phyloP scores from a whole-genome alignment of 1,140 invertebrate species.

The Caenorhabditis briggsae region DNA sequence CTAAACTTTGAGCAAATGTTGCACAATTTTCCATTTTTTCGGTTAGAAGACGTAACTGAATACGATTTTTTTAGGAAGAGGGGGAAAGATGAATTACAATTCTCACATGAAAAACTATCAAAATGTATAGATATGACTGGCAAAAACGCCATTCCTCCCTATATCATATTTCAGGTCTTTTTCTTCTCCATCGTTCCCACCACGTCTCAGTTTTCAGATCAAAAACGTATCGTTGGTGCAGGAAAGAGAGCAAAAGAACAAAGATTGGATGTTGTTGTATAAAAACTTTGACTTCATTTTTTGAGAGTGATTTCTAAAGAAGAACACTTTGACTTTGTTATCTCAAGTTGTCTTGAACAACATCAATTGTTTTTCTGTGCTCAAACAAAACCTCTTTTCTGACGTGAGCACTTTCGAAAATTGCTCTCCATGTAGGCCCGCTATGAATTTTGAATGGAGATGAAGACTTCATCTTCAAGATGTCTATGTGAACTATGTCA shows the following conservation, averaged over 20 bases:
- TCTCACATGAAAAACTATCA: slow-evolving; percentile 22
- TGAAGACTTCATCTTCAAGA: not conserved
- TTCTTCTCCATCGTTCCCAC: slow-evolving; percentile 14
- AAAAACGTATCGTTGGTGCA: slow-evolving; percentile 4
- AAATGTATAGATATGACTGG: slow-evolving; percentile 40
- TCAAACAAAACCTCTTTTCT: not conserved
- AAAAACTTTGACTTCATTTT: too few species aligned
- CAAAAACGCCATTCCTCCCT: not conserved
- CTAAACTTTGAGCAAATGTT: not conserved
- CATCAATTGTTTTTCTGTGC: not conserved
- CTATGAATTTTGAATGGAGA: slow-evolving; percentile 35
- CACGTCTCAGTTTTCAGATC: slow-evolving; percentile 48
- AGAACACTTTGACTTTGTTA: not conserved
- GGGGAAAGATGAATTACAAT: slow-evolving; percentile 43
- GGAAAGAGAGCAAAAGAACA: slow-evolving; percentile 30
- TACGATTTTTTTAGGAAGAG: not conserved
- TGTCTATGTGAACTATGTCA: slow-evolving; percentile 35
- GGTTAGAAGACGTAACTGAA: slow-evolving; percentile 16
- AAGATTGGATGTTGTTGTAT: not conserved
- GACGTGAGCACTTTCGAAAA: slow-evolving; percentile 37
- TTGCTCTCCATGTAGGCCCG: slow-evolving; percentile 20
- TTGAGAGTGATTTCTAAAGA: too few species aligned
- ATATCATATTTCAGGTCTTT: slow-evolving; percentile 45
- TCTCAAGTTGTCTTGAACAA: not conserved
- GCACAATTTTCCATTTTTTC: not conserved